Percentiles rank a stretch among this genome's conserved stretches.
These are phyloP conservation scores for Achatina immaculata DNA, from an alignment of 1,140 invertebrate species.

Conservation along the genomic window DNA sequence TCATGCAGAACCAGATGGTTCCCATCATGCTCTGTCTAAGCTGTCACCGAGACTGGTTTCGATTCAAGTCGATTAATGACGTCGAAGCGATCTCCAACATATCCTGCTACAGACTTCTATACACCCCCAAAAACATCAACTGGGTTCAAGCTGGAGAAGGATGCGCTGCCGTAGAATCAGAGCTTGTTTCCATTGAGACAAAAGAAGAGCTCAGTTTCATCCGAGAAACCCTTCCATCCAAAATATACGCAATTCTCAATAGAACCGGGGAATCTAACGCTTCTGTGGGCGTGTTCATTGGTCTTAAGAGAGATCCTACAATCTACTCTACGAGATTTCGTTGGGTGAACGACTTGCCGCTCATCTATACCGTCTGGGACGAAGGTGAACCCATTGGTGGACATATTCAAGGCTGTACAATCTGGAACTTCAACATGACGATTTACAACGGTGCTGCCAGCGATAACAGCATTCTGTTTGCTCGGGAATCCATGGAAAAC, in stretches of 20 bases:
- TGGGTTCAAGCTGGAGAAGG: slow-evolving; percentile 24
- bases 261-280: slow-evolving; percentile 1
- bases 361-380: slow-evolving; percentile 1
- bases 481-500: not conserved
- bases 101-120: slow-evolving; percentile 9
- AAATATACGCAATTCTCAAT: not conserved
- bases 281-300: slow-evolving; percentile 8
- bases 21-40: slow-evolving; percentile 26
- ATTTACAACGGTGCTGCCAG: not conserved
- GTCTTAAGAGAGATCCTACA: not conserved
- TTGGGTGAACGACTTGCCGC: slow-evolving; percentile 17
- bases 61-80: not conserved
- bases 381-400: slow-evolving; percentile 5
- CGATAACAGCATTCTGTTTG: not conserved
- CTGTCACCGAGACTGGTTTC: slow-evolving; percentile 20
- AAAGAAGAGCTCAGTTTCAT: slow-evolving; percentile 21
- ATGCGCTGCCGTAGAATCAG: not conserved
- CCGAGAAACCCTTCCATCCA: not conserved
- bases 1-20: slow-evolving; percentile 28
- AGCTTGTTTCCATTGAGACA: slow-evolving; percentile 22
- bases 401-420: slow-evolving; percentile 17
- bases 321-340: slow-evolving; percentile 5
- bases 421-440: slow-evolving; percentile 17
- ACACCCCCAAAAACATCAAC: not conserved
- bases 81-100: not conserved